These are phyloP conservation scores for Myripristis jacobus DNA, from an alignment of 2,797 vertebrate species.

Conservation along the genomic window DNA sequence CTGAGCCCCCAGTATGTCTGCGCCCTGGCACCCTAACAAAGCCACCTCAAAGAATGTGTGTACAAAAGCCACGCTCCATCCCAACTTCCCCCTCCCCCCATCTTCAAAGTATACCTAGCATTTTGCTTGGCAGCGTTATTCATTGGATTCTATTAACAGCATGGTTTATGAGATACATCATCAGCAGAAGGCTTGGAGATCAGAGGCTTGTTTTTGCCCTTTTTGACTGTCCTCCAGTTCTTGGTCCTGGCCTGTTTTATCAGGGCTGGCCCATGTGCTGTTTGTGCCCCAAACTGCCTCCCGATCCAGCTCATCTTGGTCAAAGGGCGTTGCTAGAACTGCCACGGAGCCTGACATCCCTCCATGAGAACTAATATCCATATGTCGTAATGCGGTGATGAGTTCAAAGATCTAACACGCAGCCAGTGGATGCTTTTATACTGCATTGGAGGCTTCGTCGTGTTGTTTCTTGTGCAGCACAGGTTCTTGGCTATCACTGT, in stretches of 20 bases:
- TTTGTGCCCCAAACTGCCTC: slow-evolving; percentile 45
- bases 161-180: slow-evolving; percentile 48
- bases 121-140: slow-evolving; percentile 60
- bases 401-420: slow-evolving; percentile 61
- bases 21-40: slow-evolving; percentile 66
- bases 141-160: slow-evolving; percentile 31
- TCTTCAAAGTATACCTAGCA: slow-evolving; percentile 60
- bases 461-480: slow-evolving; percentile 41
- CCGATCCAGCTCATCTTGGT: slow-evolving; percentile 62
- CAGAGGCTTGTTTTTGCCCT: slow-evolving; percentile 40
- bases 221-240: slow-evolving; percentile 61
- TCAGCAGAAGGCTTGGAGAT: slow-evolving; percentile 61
- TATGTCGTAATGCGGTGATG: slow-evolving; percentile 63
- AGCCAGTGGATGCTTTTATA: slow-evolving; percentile 69
- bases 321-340: slow-evolving; percentile 60
- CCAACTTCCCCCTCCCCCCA: background rate
- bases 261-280: slow-evolving; percentile 31
- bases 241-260: slow-evolving; percentile 55
- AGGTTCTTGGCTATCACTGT: slow-evolving; percentile 62
- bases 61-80: slow-evolving; percentile 10
- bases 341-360: slow-evolving; percentile 50
- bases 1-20: slow-evolving; percentile 20
- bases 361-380: slow-evolving; percentile 59
- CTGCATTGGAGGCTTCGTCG: slow-evolving; percentile 59
- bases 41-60: slow-evolving; percentile 47